Evolutionary conservation across 2,888 invertebrate species (phyloP).

Genomic region (Mythimna vitellina): DNA sequence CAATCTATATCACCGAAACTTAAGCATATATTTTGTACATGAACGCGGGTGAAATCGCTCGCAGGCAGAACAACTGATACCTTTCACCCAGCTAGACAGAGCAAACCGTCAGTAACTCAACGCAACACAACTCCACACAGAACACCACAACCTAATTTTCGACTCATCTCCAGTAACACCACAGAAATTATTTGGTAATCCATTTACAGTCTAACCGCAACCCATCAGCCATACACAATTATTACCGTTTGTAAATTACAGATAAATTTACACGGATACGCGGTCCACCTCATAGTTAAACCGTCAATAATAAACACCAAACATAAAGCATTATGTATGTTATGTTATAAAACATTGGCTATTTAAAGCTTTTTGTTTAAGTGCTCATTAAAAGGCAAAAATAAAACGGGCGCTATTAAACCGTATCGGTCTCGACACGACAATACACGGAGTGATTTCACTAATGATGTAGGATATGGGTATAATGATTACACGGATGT

Average conservation of each 20-base stretch:
- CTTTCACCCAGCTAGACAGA: not conserved
- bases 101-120: not conserved
- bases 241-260: constrained; percentile 50
- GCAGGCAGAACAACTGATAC: not conserved
- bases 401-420: constrained; percentile 74
- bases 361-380: constrained; percentile 76
- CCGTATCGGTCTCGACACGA: constrained; percentile 68
- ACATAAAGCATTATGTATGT: constrained; percentile 44
- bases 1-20: too few species aligned
- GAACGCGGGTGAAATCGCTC: too few species aligned
- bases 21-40: too few species aligned
- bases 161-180: constrained; percentile 34
- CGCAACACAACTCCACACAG: not conserved
- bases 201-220: constrained; percentile 40
- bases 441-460: constrained; percentile 76
- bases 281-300: constrained; percentile 50
- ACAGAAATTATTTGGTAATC: constrained; percentile 35
- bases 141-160: constrained; percentile 40
- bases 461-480: constrained; percentile 75
- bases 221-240: constrained; percentile 41
- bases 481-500: constrained; percentile 64
- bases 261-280: constrained; percentile 48
- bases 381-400: constrained; percentile 81
- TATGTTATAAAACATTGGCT: constrained; percentile 36
- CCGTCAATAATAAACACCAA: constrained; percentile 40